A percentile compares a stretch with the other conserved stretches of the same genome.
These are phyloP conservation scores for Eurytoma adleriae DNA, from an alignment of 2,888 invertebrate species.

Conservation along the genomic window DNA sequence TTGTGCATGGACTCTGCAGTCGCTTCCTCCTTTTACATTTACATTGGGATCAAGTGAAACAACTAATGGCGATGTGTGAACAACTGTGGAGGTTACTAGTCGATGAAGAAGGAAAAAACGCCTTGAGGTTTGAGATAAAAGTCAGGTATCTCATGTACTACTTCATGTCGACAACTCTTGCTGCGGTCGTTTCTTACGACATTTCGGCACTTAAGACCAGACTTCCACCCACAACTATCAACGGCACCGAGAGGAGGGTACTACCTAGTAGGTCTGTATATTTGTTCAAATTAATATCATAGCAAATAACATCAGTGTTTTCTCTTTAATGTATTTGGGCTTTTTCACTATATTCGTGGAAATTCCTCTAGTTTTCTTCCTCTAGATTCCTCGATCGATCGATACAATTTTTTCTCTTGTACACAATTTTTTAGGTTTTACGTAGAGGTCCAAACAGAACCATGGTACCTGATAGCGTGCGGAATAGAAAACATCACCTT, in stretches of 20 bases:
- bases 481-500: neutral
- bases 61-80: neutral
- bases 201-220: neutral
- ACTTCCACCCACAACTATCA: neutral
- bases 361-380: no score
- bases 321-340: no score
- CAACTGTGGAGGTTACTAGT: conserved; percentile 9
- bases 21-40: conserved; percentile 11
- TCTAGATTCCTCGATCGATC: no score
- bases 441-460: conserved; percentile 17
- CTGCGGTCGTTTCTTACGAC: neutral
- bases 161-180: neutral
- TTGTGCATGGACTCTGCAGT: neutral
- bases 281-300: no score
- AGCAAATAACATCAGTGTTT: no score
- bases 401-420: neutral
- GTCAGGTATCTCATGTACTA: conserved; percentile 2
- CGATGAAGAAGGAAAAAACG: neutral
- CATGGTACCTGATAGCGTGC: neutral
- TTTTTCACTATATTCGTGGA: no score
- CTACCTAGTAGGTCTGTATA: conserved; percentile 8
- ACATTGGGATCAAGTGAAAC: neutral
- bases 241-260: neutral
- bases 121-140: conserved; percentile 18
- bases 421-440: conserved; percentile 17